Base-by-base conservation (phyloP, 2,797 vertebrate genomes). In the Anguilla marmorata region DNA sequence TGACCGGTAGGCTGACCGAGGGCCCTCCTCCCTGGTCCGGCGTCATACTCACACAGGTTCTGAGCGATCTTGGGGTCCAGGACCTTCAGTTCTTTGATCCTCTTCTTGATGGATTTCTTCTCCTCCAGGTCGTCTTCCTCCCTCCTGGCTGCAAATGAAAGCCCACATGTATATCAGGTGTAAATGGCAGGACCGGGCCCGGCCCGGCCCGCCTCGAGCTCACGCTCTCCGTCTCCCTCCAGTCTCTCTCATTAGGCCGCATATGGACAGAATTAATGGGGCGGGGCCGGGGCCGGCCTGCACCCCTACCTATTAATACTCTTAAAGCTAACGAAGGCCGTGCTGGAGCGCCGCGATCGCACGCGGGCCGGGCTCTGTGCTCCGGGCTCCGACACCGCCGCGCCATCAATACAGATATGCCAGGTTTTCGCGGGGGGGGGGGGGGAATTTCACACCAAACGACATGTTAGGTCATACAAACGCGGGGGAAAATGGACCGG, bases 61-160 rank as follows among this genome's bases (percentile, higher is more conserved):
- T 99, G 98, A 12, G 98, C 98, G 91, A 97, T 97, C 96, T 99
- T 99, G 24, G 98, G 95, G 93, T 99, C 98, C 48, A 99, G 95
- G 91, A 99, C 97, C 95, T 99, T 99, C 85, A 99, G 96, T 93
- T 97, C 96, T 93, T 98, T 99, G 92, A 99, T 97, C 94, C 96
- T 95, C 92, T 98, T 99, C 94, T 98, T 99, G 91, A 98, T 95
- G 41, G 93, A 94, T 94, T 96, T 98, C 91, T 97, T 98, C 90
- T 98, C 97, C 90, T 98, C 97, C 90, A 95, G 91, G 91, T 97
- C 96, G 2, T 97, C 96, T n/a, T 97, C 97, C 89, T 97, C 96
- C 93, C 94, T 97, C 95, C 94, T 98, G 82, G 94, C 99, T 99
- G 93, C 60, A 87, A 90, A 93, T 91, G 7, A 94, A 93, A 84